Conservation (phyloP, 2,113 vertebrate genomes). For the Syngnathus typhle region DNA sequence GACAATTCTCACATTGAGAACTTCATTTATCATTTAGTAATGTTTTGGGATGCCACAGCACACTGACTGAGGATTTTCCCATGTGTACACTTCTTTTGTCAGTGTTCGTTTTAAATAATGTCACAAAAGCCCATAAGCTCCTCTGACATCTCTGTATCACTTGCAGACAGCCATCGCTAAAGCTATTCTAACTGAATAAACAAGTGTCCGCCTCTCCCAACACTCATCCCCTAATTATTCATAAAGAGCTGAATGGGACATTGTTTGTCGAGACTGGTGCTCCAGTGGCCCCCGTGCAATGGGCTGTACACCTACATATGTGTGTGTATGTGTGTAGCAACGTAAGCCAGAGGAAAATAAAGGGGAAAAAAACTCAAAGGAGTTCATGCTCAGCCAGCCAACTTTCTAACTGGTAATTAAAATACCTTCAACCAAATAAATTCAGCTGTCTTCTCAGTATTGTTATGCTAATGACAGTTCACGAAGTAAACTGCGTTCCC, state of each 20-base stretch:
- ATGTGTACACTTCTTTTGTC: constrained; percentile 40
- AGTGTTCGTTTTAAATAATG: constrained; percentile 67
- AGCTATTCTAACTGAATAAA: constrained; percentile 57
- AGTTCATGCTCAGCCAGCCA: constrained; percentile 44
- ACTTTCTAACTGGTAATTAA: constrained; percentile 67
- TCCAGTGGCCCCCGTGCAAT: constrained; percentile 39
- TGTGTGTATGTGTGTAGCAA: constrained; percentile 19
- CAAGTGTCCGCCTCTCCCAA: constrained; percentile 51
- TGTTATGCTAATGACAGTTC: constrained; percentile 64
- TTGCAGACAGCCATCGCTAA: constrained; percentile 36
- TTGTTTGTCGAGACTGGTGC: constrained; percentile 62
- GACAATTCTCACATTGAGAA: constrained; percentile 58
- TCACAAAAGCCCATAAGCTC: constrained; percentile 50
- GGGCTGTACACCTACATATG: constrained; percentile 41
- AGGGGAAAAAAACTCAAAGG: constrained; percentile 22
- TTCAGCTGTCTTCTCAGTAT: constrained; percentile 52
- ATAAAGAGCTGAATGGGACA: constrained; percentile 64
- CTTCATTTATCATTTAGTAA: constrained; percentile 59
- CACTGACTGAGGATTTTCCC: constrained; percentile 19
- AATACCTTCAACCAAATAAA: constrained; percentile 62
- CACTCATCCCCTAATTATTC: constrained; percentile 63
- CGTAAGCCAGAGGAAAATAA: constrained; percentile 10
- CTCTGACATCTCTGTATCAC: constrained; percentile 41
- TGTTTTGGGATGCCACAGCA: constrained; percentile 38
- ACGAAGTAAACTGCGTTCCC: constrained; percentile 57